Evolutionary conservation across 1,140 invertebrate species (phyloP), one percentile per base, ranked within the genome.

Genomic region (Drosophila pallidifrons): DNA sequence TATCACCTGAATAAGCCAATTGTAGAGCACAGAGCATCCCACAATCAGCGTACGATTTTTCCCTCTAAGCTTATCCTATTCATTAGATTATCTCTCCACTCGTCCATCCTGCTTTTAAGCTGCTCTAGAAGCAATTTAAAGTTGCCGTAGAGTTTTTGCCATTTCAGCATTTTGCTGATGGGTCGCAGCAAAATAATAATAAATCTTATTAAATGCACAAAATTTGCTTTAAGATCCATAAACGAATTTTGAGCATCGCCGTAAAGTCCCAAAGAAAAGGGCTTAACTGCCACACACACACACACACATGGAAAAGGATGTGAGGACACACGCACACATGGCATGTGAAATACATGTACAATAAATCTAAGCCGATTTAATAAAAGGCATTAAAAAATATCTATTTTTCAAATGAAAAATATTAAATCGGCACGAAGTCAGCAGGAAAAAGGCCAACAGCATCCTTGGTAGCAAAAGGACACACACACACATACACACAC

Each of bases 351-450:
- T 70, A 78, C 72, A 77, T 73, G 76, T 74, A 79, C 72, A 82
- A 88, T 87, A 88, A 87, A 82, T 80, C 83, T 87, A 87, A 87
- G 73, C 82, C 82, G 72, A 82, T 82, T 87, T 88, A 81, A 87
- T 87, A 87, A 87, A 87, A 79, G 83, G 79, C 82, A 87, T 87
- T 85, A 88, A 88, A 86, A 88, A 87, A 87, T 82, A 82, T 87
- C 76, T 87, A 71, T 87, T 87, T 87, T 79, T 87, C 79, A 82
- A 82, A 88, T 68, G 61, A 69, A 88, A 88, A 88, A 86, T 88
- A 86, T 86, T 67, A 86, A 86, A 86, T 82, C 79, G 79, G 76
- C 80, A 70, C 51, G 52, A 75, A 75, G 72, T 75, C 72, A 75
- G 72, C 67, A 73, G 69, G 46, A 73, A 66, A 73, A 73, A 59